Percentiles rank a stretch among this genome's conserved stretches.
Evolutionary conservation across 2,888 invertebrate genomes (phyloP).

Genomic region (Oithona nana): DNA sequence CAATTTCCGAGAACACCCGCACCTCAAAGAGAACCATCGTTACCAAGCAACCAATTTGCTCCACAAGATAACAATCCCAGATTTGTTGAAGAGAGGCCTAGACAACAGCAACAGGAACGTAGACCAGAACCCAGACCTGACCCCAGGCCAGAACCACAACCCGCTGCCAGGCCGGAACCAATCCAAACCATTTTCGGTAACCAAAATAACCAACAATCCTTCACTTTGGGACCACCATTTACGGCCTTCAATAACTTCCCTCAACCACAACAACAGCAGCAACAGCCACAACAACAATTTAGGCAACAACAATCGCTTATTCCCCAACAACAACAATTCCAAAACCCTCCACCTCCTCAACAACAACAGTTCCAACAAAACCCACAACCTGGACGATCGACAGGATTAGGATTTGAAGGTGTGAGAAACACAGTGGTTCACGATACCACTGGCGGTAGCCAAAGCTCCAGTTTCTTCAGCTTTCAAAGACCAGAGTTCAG

Average conservation of each 20-base stretch:
- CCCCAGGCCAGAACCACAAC: neutral
- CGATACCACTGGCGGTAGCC: slow-evolving; percentile 2
- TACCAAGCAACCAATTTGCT: neutral
- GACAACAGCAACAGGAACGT: neutral
- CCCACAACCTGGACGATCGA: neutral
- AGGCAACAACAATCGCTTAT: neutral
- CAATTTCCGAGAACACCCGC: slow-evolving; percentile 5
- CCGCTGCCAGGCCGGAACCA: neutral
- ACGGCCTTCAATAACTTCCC: too few species aligned
- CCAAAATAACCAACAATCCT: neutral
- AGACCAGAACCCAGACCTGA: neutral
- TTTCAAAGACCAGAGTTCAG: slow-evolving; percentile 1
- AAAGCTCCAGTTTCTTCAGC: slow-evolving; percentile 15
- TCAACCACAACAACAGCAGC: neutral
- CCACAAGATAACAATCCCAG: neutral
- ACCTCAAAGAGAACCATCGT: neutral
- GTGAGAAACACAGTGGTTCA: slow-evolving; percentile 15
- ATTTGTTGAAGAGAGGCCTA: neutral
- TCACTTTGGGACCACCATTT: neutral
- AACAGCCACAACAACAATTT: neutral
- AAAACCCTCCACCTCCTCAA: neutral
- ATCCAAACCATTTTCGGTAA: neutral
- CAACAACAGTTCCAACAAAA: neutral
- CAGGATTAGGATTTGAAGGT: neutral
- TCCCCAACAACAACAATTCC: too few species aligned